Conservation (phyloP, 2,888 invertebrate genomes). For the Andrena flavipes region DNA sequence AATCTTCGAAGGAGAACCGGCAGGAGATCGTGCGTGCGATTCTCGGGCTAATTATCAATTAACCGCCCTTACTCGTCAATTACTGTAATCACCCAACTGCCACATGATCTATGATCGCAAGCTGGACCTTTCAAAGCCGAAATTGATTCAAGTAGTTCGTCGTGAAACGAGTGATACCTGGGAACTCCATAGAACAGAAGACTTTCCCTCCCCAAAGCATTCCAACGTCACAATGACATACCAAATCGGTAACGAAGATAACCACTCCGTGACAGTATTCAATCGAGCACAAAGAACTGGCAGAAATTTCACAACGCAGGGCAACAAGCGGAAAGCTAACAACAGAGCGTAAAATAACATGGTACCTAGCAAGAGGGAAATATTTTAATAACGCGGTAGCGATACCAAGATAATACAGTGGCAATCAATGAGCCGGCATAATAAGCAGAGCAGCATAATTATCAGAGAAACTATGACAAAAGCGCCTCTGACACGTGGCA, state of each 20-base stretch:
- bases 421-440: not conserved
- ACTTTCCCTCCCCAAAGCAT: too few relatives aligned
- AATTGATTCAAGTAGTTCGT: too few relatives aligned
- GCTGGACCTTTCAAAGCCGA: too few relatives aligned
- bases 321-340: not conserved
- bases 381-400: not conserved
- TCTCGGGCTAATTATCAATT: not conserved
- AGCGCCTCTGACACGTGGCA: not conserved
- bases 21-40: conserved; percentile 3
- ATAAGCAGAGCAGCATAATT: too few relatives aligned
- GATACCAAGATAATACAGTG: not conserved
- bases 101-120: too few relatives aligned
- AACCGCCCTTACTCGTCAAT: not conserved
- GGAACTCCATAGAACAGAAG: too few relatives aligned
- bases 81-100: not conserved
- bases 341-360: not conserved
- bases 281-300: not conserved
- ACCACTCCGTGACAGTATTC: too few relatives aligned
- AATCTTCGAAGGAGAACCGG: conserved; percentile 2
- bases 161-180: too few relatives aligned
- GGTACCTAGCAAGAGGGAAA: not conserved
- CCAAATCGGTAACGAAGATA: too few relatives aligned
- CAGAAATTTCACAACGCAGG: not conserved
- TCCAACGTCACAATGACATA: too few relatives aligned
- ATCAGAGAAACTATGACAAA: not conserved